Conservation (phyloP, 2,113 vertebrate genomes). For the Rynchops niger region DNA sequence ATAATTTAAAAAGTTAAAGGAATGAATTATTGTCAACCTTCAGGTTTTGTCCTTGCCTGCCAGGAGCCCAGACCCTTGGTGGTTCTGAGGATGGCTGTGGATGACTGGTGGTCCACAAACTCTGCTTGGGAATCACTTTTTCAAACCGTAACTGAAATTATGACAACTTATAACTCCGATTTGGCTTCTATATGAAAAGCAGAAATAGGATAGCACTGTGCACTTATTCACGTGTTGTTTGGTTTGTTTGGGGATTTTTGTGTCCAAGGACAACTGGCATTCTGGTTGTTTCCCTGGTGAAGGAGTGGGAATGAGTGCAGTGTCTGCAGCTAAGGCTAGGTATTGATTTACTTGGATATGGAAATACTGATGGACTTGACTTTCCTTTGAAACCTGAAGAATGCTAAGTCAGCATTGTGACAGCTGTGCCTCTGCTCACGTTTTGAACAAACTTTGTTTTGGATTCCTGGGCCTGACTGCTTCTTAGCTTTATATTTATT, state of each 20-base stretch:
- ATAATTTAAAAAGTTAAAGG: not conserved
- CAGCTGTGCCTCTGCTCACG: conserved; percentile 50
- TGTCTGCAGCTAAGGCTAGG: not conserved
- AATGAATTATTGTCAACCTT: not conserved
- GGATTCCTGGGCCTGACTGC: conserved; percentile 6
- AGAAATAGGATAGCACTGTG: not conserved
- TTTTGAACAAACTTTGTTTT: conserved; percentile 59
- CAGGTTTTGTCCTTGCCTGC: not conserved
- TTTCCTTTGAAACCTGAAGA: conserved; percentile 51
- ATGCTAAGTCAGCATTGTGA: conserved; percentile 43
- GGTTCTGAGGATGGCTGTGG: not conserved
- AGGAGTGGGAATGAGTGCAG: not conserved
- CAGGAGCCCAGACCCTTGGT: accelerated
- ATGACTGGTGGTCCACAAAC: not conserved
- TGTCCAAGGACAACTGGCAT: not conserved
- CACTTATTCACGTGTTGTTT: not conserved
- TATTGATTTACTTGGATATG: not conserved
- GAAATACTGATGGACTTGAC: conserved; percentile 16
- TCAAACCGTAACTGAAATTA: not conserved
- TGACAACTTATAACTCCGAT: not conserved
- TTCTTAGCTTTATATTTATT: conserved; percentile 12
- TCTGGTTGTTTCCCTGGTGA: not conserved
- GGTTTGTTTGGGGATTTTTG: not conserved
- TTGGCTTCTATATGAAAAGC: not conserved
- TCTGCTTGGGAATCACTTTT: not conserved